These are phyloP conservation scores for Potamilus streckersoni DNA, from an alignment of 1,140 invertebrate species.

Conservation along the genomic window DNA sequence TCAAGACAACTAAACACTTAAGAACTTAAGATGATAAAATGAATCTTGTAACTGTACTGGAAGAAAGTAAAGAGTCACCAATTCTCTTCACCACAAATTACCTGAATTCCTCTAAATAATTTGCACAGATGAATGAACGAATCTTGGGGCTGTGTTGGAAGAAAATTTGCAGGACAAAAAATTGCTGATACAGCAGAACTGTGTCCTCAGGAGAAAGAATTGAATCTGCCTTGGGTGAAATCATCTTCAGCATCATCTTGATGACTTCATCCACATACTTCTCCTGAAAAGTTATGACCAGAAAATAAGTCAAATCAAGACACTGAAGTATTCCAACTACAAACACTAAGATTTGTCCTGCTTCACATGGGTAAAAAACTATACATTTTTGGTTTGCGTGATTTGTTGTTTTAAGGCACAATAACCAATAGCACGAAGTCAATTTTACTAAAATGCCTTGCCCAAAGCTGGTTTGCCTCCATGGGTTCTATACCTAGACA, in stretches of 20 bases:
- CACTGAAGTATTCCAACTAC: neutral
- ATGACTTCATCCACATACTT: conserved; percentile 61
- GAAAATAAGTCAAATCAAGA: neutral
- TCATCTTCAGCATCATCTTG: conserved; percentile 52
- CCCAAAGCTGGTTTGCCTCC: too few relatives aligned
- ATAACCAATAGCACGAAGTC: too few relatives aligned
- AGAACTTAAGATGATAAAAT: too few relatives aligned
- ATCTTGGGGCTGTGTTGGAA: conserved; percentile 54
- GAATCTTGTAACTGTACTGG: too few relatives aligned
- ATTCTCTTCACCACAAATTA: conserved; percentile 28
- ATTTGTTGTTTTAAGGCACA: too few relatives aligned
- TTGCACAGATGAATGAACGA: conserved; percentile 49
- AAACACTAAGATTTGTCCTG: neutral
- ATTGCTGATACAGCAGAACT: conserved; percentile 58
- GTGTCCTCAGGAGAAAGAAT: conserved; percentile 53
- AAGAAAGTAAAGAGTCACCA: neutral
- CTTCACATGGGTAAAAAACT: neutral
- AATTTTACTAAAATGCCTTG: too few relatives aligned
- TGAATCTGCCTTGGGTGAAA: conserved; percentile 50
- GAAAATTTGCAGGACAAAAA: conserved; percentile 57
- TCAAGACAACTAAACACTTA: too few relatives aligned
- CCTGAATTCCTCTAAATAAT: conserved; percentile 66
- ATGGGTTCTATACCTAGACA: too few relatives aligned
- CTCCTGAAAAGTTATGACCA: conserved; percentile 47
- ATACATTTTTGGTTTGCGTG: neutral